Conservation (phyloP, 2,888 invertebrate genomes). For the Phragmatobia fuliginosa region DNA sequence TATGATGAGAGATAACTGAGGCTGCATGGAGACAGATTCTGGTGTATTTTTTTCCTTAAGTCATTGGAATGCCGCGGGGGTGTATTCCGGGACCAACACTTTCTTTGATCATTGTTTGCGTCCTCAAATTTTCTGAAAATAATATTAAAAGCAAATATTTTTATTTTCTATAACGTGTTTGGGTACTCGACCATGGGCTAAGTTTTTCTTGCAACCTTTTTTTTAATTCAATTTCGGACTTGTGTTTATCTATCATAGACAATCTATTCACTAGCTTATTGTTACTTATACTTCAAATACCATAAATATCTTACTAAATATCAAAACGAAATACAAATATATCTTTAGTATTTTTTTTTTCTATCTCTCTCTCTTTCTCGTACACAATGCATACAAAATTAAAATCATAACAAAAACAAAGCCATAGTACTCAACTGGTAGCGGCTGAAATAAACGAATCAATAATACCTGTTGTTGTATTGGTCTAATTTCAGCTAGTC, state of each 20-base stretch:
- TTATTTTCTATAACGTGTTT: no score
- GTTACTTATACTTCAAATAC: no score
- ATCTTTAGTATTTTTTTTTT: no score
- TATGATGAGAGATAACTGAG: neutral
- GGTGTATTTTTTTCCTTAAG: neutral
- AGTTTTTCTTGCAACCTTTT: no score
- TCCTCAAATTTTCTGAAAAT: neutral
- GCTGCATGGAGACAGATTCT: neutral
- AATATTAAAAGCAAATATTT: no score
- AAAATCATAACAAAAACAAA: neutral
- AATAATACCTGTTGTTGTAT: slow-evolving; percentile 34
- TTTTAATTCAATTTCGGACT: no score
- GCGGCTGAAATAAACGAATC: slow-evolving; percentile 23
- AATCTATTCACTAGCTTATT: no score
- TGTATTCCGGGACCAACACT: neutral
- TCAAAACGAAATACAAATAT: no score
- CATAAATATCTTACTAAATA: no score
- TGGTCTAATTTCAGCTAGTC: slow-evolving; percentile 40
- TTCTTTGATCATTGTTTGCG: neutral
- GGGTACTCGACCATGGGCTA: no score
- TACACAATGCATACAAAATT: neutral
- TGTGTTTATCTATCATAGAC: no score
- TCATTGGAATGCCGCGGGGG: neutral
- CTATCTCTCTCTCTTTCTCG: no score
- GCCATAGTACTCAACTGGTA: slow-evolving; percentile 7